Conservation (phyloP, 2,888 invertebrate genomes). For the Eupithecia abbreviata region DNA sequence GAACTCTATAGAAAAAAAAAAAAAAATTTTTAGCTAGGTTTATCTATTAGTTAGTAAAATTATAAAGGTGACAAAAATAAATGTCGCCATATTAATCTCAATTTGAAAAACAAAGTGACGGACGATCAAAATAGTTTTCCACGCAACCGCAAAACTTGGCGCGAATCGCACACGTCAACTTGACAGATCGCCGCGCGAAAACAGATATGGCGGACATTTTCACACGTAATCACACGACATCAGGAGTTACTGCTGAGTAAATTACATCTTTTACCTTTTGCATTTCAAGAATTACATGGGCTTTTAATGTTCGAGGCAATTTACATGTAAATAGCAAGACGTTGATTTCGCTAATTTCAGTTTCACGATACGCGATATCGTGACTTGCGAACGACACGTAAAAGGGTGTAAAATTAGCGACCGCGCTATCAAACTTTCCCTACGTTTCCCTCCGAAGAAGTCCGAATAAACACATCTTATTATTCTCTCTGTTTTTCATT, state of each 20-base stretch:
- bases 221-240: slow-evolving; percentile 56
- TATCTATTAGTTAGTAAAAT: background rate
- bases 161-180: slow-evolving; percentile 58
- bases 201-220: slow-evolving; percentile 62
- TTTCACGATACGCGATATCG: slow-evolving; percentile 57
- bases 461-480: slow-evolving; percentile 15
- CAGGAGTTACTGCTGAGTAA: slow-evolving; percentile 55
- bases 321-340: slow-evolving; percentile 48
- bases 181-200: slow-evolving; percentile 71
- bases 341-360: slow-evolving; percentile 63
- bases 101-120: slow-evolving; percentile 4
- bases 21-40: background rate
- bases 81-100: background rate
- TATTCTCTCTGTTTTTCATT: slow-evolving; percentile 44
- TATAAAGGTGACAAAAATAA: background rate
- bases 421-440: slow-evolving; percentile 50
- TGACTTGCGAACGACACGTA: slow-evolving; percentile 80
- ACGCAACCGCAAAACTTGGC: slow-evolving; percentile 49
- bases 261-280: slow-evolving; percentile 64
- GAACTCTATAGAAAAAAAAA: background rate
- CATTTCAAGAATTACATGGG: slow-evolving; percentile 29
- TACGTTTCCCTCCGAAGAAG: slow-evolving; percentile 44
- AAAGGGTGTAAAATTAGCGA: slow-evolving; percentile 80
- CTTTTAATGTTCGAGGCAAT: slow-evolving; percentile 53
- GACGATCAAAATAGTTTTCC: slow-evolving; percentile 30